Conservation (phyloP, 2,113 vertebrate species). For the Amphilophus citrinellus region DNA sequence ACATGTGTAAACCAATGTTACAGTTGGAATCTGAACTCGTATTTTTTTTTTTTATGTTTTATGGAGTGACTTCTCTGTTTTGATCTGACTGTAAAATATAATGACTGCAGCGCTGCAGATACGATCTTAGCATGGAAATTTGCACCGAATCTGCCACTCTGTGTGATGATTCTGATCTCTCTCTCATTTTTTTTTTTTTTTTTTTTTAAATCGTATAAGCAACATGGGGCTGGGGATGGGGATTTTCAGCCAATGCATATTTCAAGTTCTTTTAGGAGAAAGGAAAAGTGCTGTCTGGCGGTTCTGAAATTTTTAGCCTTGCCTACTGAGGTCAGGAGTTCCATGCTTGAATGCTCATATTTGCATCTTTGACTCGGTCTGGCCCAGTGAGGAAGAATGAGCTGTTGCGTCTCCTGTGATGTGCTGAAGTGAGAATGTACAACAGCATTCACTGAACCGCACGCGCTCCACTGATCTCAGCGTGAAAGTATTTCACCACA, state of each 20-base stretch:
- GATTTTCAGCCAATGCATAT: slow-evolving; percentile 32
- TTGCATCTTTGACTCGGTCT: slow-evolving; percentile 69
- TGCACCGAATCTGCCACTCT: slow-evolving; percentile 39
- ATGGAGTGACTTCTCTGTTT: slow-evolving; percentile 6
- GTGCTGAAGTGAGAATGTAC: slow-evolving; percentile 64
- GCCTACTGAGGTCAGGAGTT: slow-evolving; percentile 60
- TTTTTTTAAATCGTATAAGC: background rate
- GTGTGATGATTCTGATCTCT: slow-evolving; percentile 23
- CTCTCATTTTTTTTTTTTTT: background rate
- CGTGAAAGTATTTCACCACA: slow-evolving; percentile 60
- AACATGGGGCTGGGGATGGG: background rate
- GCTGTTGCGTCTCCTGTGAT: slow-evolving; percentile 56
- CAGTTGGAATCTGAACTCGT: slow-evolving; percentile 29
- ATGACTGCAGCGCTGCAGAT: slow-evolving; percentile 40
- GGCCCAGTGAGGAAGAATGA: slow-evolving; percentile 66
- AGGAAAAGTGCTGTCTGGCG: slow-evolving; percentile 49
- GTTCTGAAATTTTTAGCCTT: slow-evolving; percentile 55
- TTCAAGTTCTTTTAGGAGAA: slow-evolving; percentile 36
- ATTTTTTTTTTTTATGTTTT: slow-evolving; percentile 37
- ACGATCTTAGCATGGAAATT: slow-evolving; percentile 41
- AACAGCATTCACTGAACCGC: slow-evolving; percentile 56
- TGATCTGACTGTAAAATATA: slow-evolving; percentile 45
- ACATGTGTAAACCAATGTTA: slow-evolving; percentile 51
- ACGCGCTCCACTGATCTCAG: slow-evolving; percentile 68
- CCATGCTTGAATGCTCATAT: slow-evolving; percentile 56